Evolutionary conservation across 2,888 invertebrate genomes (phyloP).

Genomic region (Mechanitis messenoides): DNA sequence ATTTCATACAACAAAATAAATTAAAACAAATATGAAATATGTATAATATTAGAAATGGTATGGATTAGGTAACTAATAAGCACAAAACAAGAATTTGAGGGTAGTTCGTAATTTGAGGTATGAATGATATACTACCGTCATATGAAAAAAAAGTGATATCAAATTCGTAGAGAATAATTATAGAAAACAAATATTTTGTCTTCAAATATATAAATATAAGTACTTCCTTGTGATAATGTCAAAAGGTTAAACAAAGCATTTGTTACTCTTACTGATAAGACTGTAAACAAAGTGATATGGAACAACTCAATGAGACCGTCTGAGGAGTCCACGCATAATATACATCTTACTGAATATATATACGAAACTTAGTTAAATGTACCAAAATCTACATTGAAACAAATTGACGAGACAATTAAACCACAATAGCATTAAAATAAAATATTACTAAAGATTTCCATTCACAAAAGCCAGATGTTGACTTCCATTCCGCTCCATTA

Average conservation of each 20-base stretch:
- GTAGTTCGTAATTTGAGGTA: too few species aligned
- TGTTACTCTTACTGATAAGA: conserved; percentile 18
- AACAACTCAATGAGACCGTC: conserved; percentile 14
- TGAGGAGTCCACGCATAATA: neutral
- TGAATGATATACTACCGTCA: too few species aligned
- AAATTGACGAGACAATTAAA: conserved; percentile 1
- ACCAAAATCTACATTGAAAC: neutral
- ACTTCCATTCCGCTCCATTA: conserved; percentile 20
- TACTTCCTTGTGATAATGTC: conserved; percentile 14
- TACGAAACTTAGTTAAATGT: neutral
- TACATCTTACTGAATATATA: neutral
- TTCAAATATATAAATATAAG: neutral
- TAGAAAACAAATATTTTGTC: neutral
- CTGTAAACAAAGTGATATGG: conserved; percentile 20
- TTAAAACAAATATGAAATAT: too few species aligned
- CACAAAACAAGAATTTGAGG: too few species aligned
- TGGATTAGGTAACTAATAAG: too few species aligned
- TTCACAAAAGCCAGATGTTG: conserved; percentile 16
- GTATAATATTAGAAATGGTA: too few species aligned
- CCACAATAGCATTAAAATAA: conserved; percentile 11
- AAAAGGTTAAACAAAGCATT: conserved; percentile 24
- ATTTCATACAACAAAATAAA: too few species aligned
- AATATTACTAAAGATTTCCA: conserved; percentile 16
- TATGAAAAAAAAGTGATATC: too few species aligned
- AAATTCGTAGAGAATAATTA: neutral